A percentile compares a stretch with the other conserved stretches of the same genome.
Conservation (phyloP, 2,113 vertebrate genomes). For the Falco punctatus region DNA sequence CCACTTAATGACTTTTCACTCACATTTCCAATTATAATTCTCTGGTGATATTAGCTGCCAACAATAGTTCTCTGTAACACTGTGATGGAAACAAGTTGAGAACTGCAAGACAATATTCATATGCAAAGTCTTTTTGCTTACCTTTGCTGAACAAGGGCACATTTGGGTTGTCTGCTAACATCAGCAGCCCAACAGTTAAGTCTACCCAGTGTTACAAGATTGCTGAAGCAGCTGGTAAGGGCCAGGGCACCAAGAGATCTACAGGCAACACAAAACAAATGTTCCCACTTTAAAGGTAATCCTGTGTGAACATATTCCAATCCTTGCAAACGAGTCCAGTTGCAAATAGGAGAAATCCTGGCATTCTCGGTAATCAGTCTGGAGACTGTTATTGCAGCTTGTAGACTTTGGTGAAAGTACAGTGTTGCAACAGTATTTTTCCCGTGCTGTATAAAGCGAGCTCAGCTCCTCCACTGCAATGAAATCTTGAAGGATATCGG, state of each 20-base stretch:
- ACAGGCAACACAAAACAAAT: neutral
- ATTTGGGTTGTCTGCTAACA: neutral
- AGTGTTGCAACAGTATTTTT: neutral
- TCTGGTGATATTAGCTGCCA: constrained; percentile 2
- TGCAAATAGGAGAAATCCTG: neutral
- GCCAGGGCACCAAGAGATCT: neutral
- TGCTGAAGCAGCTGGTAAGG: neutral
- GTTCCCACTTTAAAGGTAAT: neutral
- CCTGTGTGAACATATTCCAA: neutral
- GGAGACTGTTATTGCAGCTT: neutral
- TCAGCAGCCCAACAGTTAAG: neutral
- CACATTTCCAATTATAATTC: constrained; percentile 29
- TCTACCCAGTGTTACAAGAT: neutral
- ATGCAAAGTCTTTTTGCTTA: neutral
- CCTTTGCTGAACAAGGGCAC: neutral
- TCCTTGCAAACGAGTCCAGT: neutral
- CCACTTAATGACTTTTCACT: constrained; percentile 26
- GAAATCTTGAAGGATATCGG: neutral
- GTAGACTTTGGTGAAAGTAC: neutral
- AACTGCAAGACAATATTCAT: neutral
- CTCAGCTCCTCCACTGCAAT: neutral
- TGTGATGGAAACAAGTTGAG: neutral
- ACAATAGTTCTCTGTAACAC: neutral
- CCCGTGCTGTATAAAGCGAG: neutral
- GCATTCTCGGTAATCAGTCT: neutral